Conservation (phyloP, 2,888 invertebrate genomes). For the Notodonta ziczac region DNA sequence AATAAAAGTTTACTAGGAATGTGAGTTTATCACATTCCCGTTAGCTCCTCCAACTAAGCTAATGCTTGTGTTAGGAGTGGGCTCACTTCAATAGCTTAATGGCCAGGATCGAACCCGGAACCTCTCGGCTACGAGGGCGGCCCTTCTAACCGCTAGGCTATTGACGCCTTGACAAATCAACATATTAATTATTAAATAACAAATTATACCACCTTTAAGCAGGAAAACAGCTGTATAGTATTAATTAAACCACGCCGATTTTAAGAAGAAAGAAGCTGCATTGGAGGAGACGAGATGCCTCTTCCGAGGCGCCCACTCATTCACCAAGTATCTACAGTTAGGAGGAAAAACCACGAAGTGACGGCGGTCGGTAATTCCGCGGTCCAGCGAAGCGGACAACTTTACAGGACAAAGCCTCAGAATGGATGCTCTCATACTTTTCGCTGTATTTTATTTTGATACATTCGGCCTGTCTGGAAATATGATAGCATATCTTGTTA, state of each 20-base stretch:
- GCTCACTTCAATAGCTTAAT: too few relatives aligned
- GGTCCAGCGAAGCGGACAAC: slow-evolving; percentile 50
- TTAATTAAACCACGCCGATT: neutral
- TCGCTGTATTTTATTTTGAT: neutral
- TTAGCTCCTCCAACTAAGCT: too few relatives aligned
- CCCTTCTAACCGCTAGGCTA: too few relatives aligned
- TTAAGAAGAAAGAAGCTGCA: neutral
- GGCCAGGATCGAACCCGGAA: too few relatives aligned
- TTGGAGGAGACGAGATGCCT: neutral
- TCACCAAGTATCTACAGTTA: neutral
- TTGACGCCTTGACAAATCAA: too few relatives aligned
- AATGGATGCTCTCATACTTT: neutral
- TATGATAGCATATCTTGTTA: neutral
- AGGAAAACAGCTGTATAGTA: neutral
- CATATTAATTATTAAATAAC: too few relatives aligned
- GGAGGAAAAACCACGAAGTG: too few relatives aligned
- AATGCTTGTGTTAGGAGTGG: too few relatives aligned
- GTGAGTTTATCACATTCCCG: too few relatives aligned
- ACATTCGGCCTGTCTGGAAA: neutral
- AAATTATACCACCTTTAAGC: neutral
- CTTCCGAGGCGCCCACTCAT: slow-evolving; percentile 3
- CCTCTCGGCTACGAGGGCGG: too few relatives aligned
- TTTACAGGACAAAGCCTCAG: slow-evolving; percentile 34
- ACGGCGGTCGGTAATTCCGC: slow-evolving; percentile 42
- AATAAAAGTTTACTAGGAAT: too few relatives aligned